Base-by-base conservation (phyloP, 2,113 vertebrate species). In the Eolophus roseicapilla region DNA sequence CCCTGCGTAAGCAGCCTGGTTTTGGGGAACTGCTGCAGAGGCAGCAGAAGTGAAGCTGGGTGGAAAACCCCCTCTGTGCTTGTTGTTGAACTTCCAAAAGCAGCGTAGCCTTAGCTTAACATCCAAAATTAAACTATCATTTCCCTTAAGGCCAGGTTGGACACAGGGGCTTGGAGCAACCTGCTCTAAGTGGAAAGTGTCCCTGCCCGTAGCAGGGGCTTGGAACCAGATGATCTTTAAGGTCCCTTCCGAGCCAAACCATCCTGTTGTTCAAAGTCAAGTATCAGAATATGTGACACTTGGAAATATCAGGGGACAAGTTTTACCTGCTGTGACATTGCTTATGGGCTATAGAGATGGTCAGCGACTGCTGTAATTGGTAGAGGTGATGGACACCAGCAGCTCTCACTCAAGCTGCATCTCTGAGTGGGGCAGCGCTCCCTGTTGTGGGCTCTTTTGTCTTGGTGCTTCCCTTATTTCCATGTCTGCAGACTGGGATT, bases 11-110 rank as follows among this genome's bases (percentile, higher is more conserved):
- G 82, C 90, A 92, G 88, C 47, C 47, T 68, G 67, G 46, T 62
- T 63, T 87, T 87, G 86, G 93, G 93, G 96, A 97, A 96, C 92
- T 96, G 78, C 92, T 89, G 69, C 65, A 49, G 49, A 93, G 78
- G 90, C 92, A 95, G 92, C 90, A 96, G 96, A 96, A 96, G 95
- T 95, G 93, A 96, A 97, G 93, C 92, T 94, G 84, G 4, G 13
- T 92, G 95, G 93, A 95, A 96, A 96, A 88, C 31, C 85, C 92
- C 96, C 14, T 86, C 81, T 17, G 24, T 1, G 7, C 29, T 91
- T 68, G 31, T 65, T 87, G 55, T 60, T 86, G 88, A 78, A 3
- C 71, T 92, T 86, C 69, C 44, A 84, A 82, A 90, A 44, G 25
- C 27, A 35, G 9, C 1, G 1, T 3, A 47, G 43, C 23, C 31